Evolutionary conservation across 1,140 invertebrate genomes (phyloP).

Genomic region (Lepidotrigona ventralis): DNA sequence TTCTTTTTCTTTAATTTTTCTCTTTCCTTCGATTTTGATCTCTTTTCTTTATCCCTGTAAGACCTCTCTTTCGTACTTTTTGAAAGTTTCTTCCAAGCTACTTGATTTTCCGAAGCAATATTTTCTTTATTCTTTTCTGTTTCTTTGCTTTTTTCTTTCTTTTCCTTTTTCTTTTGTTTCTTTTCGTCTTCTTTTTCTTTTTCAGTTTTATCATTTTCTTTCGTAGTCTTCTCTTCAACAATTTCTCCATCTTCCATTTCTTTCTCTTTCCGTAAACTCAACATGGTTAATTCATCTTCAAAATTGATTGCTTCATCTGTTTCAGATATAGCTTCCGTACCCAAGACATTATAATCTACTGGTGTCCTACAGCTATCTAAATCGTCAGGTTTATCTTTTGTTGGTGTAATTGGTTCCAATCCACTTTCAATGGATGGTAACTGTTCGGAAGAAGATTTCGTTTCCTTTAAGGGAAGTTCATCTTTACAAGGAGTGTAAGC

Average conservation of each 20-base stretch:
- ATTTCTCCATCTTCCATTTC: conserved; percentile 81
- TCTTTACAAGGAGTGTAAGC: conserved; percentile 77
- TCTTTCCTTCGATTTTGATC: conserved; percentile 74
- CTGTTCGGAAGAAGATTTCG: conserved; percentile 38
- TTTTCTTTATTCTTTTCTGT: conserved; percentile 82
- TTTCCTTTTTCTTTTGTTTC: conserved; percentile 73
- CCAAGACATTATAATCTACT: conserved; percentile 74
- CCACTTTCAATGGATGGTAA: conserved; percentile 56
- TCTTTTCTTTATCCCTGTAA: conserved; percentile 86
- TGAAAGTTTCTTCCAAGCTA: conserved; percentile 89
- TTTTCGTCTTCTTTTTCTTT: conserved; percentile 74
- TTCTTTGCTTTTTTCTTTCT: conserved; percentile 79
- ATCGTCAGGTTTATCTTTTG: conserved; percentile 73
- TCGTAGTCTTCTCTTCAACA: conserved; percentile 57
- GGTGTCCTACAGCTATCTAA: conserved; percentile 74
- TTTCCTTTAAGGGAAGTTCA: conserved; percentile 71
- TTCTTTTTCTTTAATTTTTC: conserved; percentile 84
- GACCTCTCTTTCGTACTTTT: conserved; percentile 90
- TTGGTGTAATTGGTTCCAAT: conserved; percentile 75
- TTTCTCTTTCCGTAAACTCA: conserved; percentile 61
- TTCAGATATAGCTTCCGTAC: conserved; percentile 77
- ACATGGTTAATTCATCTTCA: conserved; percentile 71
- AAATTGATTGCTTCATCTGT: conserved; percentile 76
- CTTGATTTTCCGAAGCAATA: conserved; percentile 77
- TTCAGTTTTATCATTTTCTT: conserved; percentile 68